These are phyloP conservation scores for Lytechinus variegatus DNA, from an alignment of 35 echinoderm and acorn worm genomes.

Conservation along the genomic window DNA sequence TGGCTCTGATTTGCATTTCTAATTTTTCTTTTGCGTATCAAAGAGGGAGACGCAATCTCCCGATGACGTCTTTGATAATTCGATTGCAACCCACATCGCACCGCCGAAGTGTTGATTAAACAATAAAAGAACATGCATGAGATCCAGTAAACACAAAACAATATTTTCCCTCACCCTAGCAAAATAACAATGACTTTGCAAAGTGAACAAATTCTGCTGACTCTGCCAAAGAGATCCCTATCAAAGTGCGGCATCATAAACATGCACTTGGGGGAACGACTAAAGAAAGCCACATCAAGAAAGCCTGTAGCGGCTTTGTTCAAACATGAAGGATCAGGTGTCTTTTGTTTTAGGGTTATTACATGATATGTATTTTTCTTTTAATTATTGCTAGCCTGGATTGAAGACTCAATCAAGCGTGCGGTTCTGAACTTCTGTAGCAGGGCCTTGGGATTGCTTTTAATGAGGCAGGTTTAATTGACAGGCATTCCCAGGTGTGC, in stretches of 20 bases:
- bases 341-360: neutral
- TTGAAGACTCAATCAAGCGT: neutral
- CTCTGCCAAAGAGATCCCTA: neutral
- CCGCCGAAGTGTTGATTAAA: neutral
- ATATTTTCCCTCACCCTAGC: neutral
- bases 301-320: neutral
- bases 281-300: neutral
- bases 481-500: neutral
- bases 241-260: neutral
- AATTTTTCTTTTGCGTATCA: neutral
- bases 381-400: neutral
- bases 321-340: neutral
- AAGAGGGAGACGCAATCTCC: neutral
- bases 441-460: neutral
- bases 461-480: neutral
- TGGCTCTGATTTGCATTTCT: neutral
- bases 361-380: neutral
- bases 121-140: neutral
- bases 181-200: conserved; percentile 15
- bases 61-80: conserved; percentile 6
- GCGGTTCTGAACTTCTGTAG: neutral
- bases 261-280: neutral
- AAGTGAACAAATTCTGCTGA: neutral
- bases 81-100: neutral
- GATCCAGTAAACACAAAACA: neutral